phyloP scores from a whole-genome alignment of 2,113 vertebrate genomes.

The Hippopotamus amphibius region DNA sequence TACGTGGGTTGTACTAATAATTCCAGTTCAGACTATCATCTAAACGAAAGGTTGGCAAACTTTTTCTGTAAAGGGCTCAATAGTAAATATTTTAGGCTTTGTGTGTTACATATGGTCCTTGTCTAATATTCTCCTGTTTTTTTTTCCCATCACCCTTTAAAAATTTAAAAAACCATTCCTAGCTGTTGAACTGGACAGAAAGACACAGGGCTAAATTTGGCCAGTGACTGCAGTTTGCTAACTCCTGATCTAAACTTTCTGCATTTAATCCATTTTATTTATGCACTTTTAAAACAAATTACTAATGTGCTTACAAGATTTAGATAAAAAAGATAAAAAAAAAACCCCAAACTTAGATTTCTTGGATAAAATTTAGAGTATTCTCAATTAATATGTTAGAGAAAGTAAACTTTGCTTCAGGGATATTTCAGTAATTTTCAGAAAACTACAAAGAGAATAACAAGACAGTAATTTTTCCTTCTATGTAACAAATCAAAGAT shows the following conservation, averaged over 20 bases:
- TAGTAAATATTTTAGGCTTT: neutral
- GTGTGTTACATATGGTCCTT: neutral
- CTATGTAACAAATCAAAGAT: slow-evolving; percentile 60
- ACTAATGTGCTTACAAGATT: neutral
- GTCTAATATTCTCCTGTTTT: neutral
- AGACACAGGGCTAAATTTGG: neutral
- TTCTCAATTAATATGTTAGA: slow-evolving; percentile 29
- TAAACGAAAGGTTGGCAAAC: neutral
- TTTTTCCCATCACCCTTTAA: neutral
- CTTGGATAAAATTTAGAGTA: slow-evolving; percentile 34
- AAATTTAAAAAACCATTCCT: neutral
- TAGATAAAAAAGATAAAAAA: neutral
- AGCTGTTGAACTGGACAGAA: neutral
- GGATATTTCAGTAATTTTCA: slow-evolving; percentile 48
- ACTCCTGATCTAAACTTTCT: neutral
- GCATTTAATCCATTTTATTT: slow-evolving; percentile 26
- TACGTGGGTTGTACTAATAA: neutral
- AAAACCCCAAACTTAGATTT: slow-evolving; percentile 22
- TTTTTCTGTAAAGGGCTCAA: neutral
- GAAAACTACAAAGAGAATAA: slow-evolving; percentile 49
- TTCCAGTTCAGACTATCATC: neutral
- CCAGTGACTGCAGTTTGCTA: neutral
- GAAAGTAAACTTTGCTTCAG: slow-evolving; percentile 58
- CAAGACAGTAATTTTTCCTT: slow-evolving; percentile 16
- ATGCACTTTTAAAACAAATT: neutral